Evolutionary conservation across 2,113 vertebrate species (phyloP).

Genomic region (Platanista minor): DNA sequence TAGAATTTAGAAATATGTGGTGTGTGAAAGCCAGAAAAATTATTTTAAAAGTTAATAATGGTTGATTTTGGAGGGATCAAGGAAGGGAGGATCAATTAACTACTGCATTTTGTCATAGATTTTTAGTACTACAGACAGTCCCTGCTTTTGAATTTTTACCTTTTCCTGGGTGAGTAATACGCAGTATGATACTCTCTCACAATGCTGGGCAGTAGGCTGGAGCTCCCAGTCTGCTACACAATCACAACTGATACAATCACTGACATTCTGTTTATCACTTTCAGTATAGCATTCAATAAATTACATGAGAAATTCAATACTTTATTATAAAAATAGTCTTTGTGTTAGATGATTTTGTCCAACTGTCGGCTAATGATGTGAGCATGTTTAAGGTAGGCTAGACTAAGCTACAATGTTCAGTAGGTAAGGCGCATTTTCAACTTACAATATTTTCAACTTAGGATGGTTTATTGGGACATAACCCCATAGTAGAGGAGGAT

Average conservation of each 20-base stretch:
- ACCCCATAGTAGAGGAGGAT: rapidly evolving
- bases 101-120: rapidly evolving
- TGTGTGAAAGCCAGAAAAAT: neutral
- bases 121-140: neutral
- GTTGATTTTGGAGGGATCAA: neutral
- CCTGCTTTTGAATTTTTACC: neutral
- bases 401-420: neutral
- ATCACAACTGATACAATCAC: neutral
- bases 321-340: neutral
- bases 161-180: rapidly evolving
- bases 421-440: neutral
- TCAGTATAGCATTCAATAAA: rapidly evolving
- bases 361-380: neutral
- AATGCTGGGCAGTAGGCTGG: neutral
- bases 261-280: no score
- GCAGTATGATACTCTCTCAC: rapidly evolving
- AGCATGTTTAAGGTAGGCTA: neutral
- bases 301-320: neutral
- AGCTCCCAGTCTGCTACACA: neutral
- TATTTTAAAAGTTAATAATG: neutral
- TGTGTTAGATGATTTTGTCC: neutral
- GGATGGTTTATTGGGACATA: neutral
- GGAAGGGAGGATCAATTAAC: rapidly evolving
- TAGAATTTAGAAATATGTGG: neutral
- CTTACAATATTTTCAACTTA: neutral